Conservation (phyloP, 2,888 invertebrate genomes). For the Phortica okadai region DNA sequence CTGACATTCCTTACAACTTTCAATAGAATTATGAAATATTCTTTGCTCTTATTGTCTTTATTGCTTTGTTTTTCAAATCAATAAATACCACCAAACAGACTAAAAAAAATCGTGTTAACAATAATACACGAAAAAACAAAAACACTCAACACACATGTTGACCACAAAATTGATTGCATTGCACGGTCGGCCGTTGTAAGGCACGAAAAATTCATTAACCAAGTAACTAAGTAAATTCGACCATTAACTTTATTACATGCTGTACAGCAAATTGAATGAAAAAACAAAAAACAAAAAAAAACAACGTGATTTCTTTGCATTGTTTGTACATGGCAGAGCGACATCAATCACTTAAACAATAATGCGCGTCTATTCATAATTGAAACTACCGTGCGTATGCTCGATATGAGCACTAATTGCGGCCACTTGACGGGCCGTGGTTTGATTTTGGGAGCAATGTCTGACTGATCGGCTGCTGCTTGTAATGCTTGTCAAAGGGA, state of each 20-base stretch:
- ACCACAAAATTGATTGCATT: constrained; percentile 4
- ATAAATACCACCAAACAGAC: background rate
- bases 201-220: constrained; percentile 1
- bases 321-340: constrained; percentile 1
- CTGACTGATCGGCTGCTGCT: too few relatives aligned
- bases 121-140: too few relatives aligned
- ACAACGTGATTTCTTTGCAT: background rate
- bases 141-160: background rate
- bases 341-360: constrained; percentile 55
- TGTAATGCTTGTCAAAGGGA: background rate
- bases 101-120: background rate
- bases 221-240: constrained; percentile 1
- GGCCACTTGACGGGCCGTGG: constrained; percentile 60
- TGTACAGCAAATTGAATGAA: background rate
- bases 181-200: background rate
- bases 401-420: constrained; percentile 57
- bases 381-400: constrained; percentile 48
- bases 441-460: constrained; percentile 59
- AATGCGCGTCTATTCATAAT: constrained; percentile 67
- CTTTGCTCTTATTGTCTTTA: too few relatives aligned
- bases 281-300: background rate
- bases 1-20: too few relatives aligned
- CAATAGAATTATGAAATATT: too few relatives aligned
- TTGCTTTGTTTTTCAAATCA: background rate
- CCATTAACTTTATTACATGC: constrained; percentile 19